Evolutionary conservation across 2,113 vertebrate genomes (phyloP).

Genomic region (Neotoma lepida): DNA sequence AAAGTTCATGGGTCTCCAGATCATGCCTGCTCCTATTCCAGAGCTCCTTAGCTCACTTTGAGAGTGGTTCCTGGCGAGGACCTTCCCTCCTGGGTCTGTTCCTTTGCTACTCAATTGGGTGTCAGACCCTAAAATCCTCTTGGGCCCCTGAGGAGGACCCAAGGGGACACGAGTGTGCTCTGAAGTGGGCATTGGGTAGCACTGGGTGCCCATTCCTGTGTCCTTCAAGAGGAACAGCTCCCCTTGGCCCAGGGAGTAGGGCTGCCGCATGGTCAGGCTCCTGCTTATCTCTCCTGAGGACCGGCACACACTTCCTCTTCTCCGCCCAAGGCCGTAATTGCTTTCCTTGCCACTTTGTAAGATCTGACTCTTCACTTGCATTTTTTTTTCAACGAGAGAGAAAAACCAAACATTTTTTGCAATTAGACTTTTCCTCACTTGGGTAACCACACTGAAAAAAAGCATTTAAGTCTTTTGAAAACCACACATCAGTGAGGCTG

Average conservation of each 20-base stretch:
- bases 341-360: constrained; percentile 60
- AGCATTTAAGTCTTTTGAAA: constrained; percentile 35
- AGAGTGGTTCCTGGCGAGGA: not conserved
- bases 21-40: fast-evolving
- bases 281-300: not conserved
- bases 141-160: not conserved
- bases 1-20: not conserved
- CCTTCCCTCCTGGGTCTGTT: not conserved
- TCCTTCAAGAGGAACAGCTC: not conserved
- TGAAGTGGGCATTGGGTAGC: not conserved
- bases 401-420: constrained; percentile 63
- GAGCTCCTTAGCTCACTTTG: not conserved
- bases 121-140: not conserved
- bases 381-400: constrained; percentile 13
- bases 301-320: not conserved
- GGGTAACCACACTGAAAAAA: constrained; percentile 54
- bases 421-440: constrained; percentile 65
- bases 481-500: not conserved
- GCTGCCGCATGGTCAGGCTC: fast-evolving
- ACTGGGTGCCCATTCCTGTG: not conserved
- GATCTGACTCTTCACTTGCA: constrained; percentile 59
- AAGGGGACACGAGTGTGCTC: not conserved
- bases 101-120: not conserved
- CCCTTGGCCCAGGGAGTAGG: fast-evolving
- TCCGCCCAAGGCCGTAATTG: not conserved